Evolutionary conservation across 1,140 invertebrate species (phyloP), one percentile per base, ranked within the genome.

Genomic region (Drosophila biarmipes): DNA sequence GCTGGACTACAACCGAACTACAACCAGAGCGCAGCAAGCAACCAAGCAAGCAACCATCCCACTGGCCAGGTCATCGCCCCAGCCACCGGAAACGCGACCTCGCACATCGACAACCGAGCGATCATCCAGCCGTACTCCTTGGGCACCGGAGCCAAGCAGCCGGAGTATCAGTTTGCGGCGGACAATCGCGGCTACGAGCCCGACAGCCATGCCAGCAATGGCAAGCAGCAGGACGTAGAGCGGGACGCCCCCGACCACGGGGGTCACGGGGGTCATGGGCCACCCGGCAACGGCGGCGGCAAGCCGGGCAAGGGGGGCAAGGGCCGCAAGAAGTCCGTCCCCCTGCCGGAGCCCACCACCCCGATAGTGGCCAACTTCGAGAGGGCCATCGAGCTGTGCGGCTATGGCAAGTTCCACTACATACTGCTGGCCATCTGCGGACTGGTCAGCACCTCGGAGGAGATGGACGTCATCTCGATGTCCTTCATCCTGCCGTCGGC

Each of bases 401-500:
- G 97, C 85, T 98, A 97, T 96, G 98, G 97, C 82, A 95, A 95
- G 92, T 98, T 98, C 92, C 97, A 98, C 91, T 97, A 97, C 92
- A 94, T 97, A 82, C 94, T 98, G 87, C 93, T 99, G 92, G 94
- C 96, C 85, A 95, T 98, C 87, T 98, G 97, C 93, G 97, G 98
- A 59, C 96, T 98, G 93, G 97, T 98, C 80, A 97, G 97, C 93
- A 98, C 97, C 43, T 97, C 96, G 91, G 97, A 98, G 94, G 97
- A 98, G 93, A 98, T 98, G 95, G 97, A 98, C 93, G 96, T 98
- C 92, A 97, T 98, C 82, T 97, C 97, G 49, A 97, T 98, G 95
- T 97, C 97, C 55, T 98, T 98, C 94, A 96, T 98, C 87, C 92
- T 99, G 46, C 97, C 98, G 37, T 97, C 97, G 73, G 97, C 97